phyloP scores from a whole-genome alignment of 2,113 vertebrate species.

The Hypanus sabinus region DNA sequence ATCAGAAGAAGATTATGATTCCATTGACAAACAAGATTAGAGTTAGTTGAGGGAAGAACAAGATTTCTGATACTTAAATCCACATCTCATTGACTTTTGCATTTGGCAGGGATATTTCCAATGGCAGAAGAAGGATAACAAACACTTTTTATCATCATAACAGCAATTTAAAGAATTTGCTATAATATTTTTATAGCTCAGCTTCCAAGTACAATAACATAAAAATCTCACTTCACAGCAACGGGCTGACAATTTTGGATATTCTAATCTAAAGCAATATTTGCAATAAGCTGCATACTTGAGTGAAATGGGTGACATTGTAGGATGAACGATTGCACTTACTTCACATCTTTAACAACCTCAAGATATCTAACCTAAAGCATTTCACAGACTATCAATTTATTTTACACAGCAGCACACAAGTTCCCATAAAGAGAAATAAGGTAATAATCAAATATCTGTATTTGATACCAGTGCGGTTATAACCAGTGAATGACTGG shows the following conservation, averaged over 20 bases:
- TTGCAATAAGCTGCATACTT: background rate
- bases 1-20: background rate
- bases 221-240: background rate
- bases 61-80: too few relatives aligned
- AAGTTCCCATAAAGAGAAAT: too few relatives aligned
- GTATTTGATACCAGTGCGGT: too few relatives aligned
- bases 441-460: too few relatives aligned
- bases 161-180: background rate
- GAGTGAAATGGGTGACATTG: background rate
- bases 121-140: background rate
- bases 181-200: background rate
- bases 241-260: background rate
- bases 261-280: background rate
- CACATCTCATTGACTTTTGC: background rate
- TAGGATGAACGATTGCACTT: too few relatives aligned
- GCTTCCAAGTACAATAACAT: background rate
- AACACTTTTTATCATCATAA: background rate
- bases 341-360: too few relatives aligned
- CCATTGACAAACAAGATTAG: background rate
- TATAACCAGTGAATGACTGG: too few relatives aligned
- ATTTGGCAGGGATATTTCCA: background rate
- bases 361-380: too few relatives aligned
- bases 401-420: too few relatives aligned
- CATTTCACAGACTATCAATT: too few relatives aligned
- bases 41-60: background rate